These are phyloP conservation scores for Drosophila funebris DNA, from an alignment of 1,140 invertebrate species.

Conservation along the genomic window DNA sequence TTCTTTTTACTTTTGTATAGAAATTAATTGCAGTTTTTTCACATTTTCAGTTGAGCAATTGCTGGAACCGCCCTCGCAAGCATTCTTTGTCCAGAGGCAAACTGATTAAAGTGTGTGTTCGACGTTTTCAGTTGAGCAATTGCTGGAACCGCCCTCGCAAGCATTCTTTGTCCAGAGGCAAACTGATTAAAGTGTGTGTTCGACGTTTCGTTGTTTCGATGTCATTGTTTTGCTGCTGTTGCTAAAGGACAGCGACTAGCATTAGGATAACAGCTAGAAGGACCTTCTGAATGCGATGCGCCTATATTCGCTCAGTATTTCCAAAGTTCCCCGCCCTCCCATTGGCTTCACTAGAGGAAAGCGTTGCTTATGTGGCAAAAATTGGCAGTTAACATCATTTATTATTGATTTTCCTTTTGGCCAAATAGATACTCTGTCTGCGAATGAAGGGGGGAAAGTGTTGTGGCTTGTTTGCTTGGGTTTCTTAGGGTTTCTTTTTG, in stretches of 20 bases:
- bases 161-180: conserved; percentile 2
- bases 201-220: conserved; percentile 6
- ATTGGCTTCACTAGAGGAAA: not conserved
- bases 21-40: not conserved
- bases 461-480: conserved; percentile 28
- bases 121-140: not conserved
- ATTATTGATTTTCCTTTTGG: conserved; percentile 73
- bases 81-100: conserved; percentile 3
- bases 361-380: conserved; percentile 67
- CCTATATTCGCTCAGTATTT: conserved; percentile 10
- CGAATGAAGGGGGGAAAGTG: not conserved
- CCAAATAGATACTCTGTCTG: conserved; percentile 11
- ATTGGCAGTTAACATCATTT: conserved; percentile 81
- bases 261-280: conserved; percentile 19
- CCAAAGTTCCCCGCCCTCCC: too few relatives aligned
- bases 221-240: conserved; percentile 29
- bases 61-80: conserved; percentile 8
- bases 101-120: conserved; percentile 39
- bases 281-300: conserved; percentile 28
- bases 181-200: conserved; percentile 40
- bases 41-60: not conserved
- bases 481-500: conserved; percentile 42
- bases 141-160: conserved; percentile 9
- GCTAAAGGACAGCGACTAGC: conserved; percentile 1
- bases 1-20: not conserved